Evolutionary conservation across 2,888 invertebrate species (phyloP).

Genomic region (Diadegma fenestrale): DNA sequence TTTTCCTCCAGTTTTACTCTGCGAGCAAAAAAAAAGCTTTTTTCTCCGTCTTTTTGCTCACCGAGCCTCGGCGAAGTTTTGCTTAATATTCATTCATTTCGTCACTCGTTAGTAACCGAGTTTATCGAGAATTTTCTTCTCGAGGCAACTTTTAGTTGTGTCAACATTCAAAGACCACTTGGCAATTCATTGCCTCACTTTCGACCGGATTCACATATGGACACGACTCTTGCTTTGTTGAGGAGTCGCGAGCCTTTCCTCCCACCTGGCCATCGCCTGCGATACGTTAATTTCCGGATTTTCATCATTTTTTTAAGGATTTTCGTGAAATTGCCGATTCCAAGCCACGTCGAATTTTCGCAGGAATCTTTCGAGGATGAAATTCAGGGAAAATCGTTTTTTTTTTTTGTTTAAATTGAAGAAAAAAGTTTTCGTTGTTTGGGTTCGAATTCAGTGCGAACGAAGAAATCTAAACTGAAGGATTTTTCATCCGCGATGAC

Average conservation of each 20-base stretch:
- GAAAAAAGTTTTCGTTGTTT: not conserved
- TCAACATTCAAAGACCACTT: constrained; percentile 26
- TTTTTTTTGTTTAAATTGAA: not conserved
- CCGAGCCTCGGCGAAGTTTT: not conserved
- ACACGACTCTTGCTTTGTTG: constrained; percentile 40
- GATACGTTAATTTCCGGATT: not conserved
- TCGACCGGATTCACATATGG: constrained; percentile 57
- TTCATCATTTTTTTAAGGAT: not conserved
- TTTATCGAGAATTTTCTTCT: constrained; percentile 21
- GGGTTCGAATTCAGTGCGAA: not conserved
- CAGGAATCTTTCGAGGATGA: no score
- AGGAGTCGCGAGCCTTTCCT: constrained; percentile 32
- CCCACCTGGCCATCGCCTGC: constrained; percentile 3
- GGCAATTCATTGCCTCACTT: constrained; percentile 53
- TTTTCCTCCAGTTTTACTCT: not conserved
- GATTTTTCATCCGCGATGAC: constrained; percentile 5
- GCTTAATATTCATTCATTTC: constrained; percentile 24
- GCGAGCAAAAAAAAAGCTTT: not conserved
- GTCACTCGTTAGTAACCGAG: constrained; percentile 17
- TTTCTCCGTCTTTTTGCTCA: no score
- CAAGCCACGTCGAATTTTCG: no score
- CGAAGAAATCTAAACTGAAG: not conserved
- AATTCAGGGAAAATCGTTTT: no score
- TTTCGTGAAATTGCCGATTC: no score
- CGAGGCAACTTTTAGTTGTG: not conserved